Conservation (phyloP, 2,797 vertebrate genomes). For the Coreius guichenoti region DNA sequence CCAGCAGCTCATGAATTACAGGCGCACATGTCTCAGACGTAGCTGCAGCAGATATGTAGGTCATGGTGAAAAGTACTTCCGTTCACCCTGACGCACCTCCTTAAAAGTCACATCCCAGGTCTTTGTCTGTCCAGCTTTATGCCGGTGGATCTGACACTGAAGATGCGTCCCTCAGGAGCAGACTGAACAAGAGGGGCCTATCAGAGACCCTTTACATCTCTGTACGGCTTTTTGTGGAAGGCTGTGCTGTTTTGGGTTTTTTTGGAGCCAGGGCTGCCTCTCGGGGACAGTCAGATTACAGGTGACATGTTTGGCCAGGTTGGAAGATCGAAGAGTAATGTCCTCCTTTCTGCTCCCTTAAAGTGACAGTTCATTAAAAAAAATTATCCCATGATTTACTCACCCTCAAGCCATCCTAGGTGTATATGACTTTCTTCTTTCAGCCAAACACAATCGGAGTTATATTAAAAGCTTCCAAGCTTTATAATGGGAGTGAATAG, state of each 20-base stretch:
- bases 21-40: constrained; percentile 10
- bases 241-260: constrained; percentile 39
- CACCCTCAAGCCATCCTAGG: too few species aligned
- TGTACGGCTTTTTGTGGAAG: constrained; percentile 39
- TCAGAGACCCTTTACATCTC: constrained; percentile 44
- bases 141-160: constrained; percentile 18
- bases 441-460: too few species aligned
- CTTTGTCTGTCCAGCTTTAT: constrained; percentile 45
- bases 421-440: too few species aligned
- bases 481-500: too few species aligned
- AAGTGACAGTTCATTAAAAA: too few species aligned
- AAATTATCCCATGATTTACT: too few species aligned
- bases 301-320: constrained; percentile 27
- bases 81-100: neutral
- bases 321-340: constrained; percentile 6
- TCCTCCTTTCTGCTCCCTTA: neutral
- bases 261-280: constrained; percentile 45
- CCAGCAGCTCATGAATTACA: constrained; percentile 17
- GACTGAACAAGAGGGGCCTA: constrained; percentile 32
- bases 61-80: constrained; percentile 49
- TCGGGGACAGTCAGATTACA: constrained; percentile 58
- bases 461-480: too few species aligned
- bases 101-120: constrained; percentile 13
- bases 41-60: constrained; percentile 55
- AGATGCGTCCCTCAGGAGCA: constrained; percentile 43